phyloP scores from a whole-genome alignment of 1,140 invertebrate genomes.

The Euura lappo region DNA sequence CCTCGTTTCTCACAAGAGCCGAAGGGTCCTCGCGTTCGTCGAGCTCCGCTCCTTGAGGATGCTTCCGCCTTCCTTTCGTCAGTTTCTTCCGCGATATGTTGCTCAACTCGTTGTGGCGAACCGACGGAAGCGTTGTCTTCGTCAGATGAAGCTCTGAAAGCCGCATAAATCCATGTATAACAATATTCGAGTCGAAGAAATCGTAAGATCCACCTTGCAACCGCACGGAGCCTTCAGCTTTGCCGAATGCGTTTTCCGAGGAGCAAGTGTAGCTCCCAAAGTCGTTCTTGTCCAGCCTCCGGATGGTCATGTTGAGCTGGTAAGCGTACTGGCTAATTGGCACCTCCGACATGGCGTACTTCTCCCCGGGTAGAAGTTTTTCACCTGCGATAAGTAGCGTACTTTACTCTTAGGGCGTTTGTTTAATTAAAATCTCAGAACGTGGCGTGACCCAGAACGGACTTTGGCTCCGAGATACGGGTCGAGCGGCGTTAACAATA shows the following conservation, averaged over 20 bases:
- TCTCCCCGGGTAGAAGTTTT: slow-evolving; percentile 69
- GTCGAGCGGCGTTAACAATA: not conserved
- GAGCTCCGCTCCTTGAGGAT: not conserved
- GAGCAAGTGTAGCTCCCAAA: slow-evolving; percentile 77
- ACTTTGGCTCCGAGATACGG: not conserved
- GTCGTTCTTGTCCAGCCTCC: slow-evolving; percentile 70
- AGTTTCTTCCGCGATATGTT: not conserved
- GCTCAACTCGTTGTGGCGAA: not conserved
- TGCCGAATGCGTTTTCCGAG: slow-evolving; percentile 76
- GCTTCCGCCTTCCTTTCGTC: not conserved
- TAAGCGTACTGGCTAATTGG: slow-evolving; percentile 73
- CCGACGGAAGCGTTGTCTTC: slow-evolving; percentile 24
- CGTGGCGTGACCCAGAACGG: not conserved
- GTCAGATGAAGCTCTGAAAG: slow-evolving; percentile 32
- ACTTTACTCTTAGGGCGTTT: slow-evolving; percentile 10
- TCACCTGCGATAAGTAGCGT: slow-evolving; percentile 49
- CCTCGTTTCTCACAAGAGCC: not conserved
- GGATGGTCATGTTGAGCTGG: slow-evolving; percentile 79
- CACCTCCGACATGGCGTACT: slow-evolving; percentile 70
- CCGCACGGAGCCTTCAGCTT: slow-evolving; percentile 72
- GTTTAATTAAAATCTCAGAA: not conserved
- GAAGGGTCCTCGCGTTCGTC: not conserved
- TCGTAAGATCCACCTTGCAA: slow-evolving; percentile 68
- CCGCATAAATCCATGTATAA: too few relatives aligned
- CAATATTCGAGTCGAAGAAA: not conserved